These are phyloP conservation scores for Nannospalax galili DNA, from an alignment of 2,113 vertebrate species.

Conservation along the genomic window DNA sequence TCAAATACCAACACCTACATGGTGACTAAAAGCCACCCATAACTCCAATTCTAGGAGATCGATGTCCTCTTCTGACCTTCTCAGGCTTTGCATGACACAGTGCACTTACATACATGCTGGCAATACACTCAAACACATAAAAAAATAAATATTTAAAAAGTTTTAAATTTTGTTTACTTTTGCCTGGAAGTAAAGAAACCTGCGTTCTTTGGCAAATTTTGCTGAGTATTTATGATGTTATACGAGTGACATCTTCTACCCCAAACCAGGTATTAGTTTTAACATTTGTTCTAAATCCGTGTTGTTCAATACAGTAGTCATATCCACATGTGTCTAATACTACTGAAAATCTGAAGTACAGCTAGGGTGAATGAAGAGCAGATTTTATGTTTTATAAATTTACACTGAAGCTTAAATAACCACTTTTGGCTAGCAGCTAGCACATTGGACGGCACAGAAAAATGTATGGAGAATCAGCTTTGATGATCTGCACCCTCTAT, in stretches of 20 bases:
- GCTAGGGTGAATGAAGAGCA: background rate
- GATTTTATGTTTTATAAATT: background rate
- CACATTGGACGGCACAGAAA: background rate
- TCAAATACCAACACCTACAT: too few relatives aligned
- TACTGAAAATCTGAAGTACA: slow-evolving; percentile 15
- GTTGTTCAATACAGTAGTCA: background rate
- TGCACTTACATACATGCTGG: too few relatives aligned
- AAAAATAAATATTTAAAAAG: too few relatives aligned
- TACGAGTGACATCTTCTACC: background rate
- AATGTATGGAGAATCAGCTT: background rate
- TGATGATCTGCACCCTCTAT: background rate
- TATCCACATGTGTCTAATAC: background rate
- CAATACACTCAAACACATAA: too few relatives aligned
- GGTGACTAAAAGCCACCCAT: too few relatives aligned
- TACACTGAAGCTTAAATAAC: slow-evolving; percentile 28
- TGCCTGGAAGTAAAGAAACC: background rate
- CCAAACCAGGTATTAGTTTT: slow-evolving; percentile 16
- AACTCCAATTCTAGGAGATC: too few relatives aligned
- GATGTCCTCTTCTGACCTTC: too few relatives aligned
- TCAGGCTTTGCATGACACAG: too few relatives aligned
- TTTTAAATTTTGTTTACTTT: background rate
- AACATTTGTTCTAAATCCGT: background rate
- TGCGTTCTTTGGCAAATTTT: background rate
- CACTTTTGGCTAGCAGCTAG: background rate
- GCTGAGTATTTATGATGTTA: slow-evolving; percentile 17